Percentiles rank a stretch among this genome's conserved stretches.
These are phyloP conservation scores for Malurus melanocephalus DNA, from an alignment of 2,113 vertebrate genomes.

Conservation along the genomic window DNA sequence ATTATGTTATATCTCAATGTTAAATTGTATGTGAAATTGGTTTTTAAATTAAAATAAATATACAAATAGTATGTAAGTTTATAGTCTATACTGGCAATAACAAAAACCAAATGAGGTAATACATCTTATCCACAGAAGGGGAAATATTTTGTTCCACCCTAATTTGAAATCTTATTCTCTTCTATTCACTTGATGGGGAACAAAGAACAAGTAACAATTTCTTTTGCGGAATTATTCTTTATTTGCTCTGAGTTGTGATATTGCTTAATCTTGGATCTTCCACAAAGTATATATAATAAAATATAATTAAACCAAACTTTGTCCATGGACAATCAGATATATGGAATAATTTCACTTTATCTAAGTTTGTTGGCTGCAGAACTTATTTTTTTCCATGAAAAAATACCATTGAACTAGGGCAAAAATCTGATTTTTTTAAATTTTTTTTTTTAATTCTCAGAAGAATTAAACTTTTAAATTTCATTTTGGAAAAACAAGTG, in stretches of 20 bases:
- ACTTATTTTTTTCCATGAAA: not conserved
- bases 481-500: not conserved
- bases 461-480: not conserved
- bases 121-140: not conserved
- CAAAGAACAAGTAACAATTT: not conserved
- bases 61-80: not conserved
- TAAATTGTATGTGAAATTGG: not conserved
- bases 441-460: not conserved
- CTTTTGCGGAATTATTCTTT: not conserved
- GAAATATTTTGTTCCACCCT: not conserved
- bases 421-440: not conserved
- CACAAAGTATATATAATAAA: not conserved
- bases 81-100: not conserved
- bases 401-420: not conserved
- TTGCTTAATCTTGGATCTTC: not conserved
- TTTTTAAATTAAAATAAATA: conserved; percentile 9
- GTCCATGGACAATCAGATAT: not conserved
- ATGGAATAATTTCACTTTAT: not conserved
- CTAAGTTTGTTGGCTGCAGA: not conserved
- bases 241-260: not conserved
- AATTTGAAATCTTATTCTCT: not conserved
- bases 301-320: not conserved
- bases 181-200: not conserved
- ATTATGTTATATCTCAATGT: not conserved
- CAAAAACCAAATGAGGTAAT: not conserved